These are phyloP conservation scores for Palythoa grandiflora DNA, from an alignment of 92 coral and sea anemone genomes.

Conservation along the genomic window DNA sequence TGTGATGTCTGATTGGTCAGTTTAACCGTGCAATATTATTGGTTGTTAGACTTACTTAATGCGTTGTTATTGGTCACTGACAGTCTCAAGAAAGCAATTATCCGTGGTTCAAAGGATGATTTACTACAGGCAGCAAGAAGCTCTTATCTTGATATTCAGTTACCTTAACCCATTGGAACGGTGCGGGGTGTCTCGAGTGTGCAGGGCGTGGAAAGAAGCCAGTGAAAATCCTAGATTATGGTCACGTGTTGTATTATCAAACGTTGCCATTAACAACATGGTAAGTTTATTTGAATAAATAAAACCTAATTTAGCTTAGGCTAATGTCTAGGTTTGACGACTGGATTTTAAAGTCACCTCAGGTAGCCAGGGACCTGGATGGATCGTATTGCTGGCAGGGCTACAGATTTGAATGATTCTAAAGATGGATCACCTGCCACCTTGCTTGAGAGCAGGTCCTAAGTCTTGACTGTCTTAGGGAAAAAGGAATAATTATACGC, in stretches of 20 bases:
- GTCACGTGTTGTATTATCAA: slow-evolving; percentile 67
- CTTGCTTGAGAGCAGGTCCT: too few species aligned
- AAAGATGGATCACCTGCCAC: too few species aligned
- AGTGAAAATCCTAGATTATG: slow-evolving; percentile 83
- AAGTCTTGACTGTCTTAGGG: too few species aligned
- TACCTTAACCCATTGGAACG: slow-evolving; percentile 79
- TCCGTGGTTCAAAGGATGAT: slow-evolving; percentile 27
- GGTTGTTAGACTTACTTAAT: not conserved
- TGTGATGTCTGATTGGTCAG: not conserved
- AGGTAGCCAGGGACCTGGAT: too few species aligned
- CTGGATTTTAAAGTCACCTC: too few species aligned
- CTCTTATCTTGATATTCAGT: slow-evolving; percentile 70
- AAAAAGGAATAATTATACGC: too few species aligned
- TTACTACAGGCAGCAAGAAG: slow-evolving; percentile 52
- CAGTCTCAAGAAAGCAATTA: slow-evolving; percentile 17
- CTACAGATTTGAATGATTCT: too few species aligned
- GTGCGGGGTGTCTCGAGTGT: slow-evolving; percentile 86
- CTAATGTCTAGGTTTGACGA: too few species aligned
- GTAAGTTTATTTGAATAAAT: slow-evolving; percentile 31
- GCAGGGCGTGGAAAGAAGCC: slow-evolving; percentile 83
- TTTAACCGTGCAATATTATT: not conserved
- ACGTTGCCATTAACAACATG: slow-evolving; percentile 72
- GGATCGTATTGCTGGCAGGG: too few species aligned
- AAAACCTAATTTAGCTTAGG: too few species aligned
- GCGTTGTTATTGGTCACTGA: not conserved